These are phyloP conservation scores for Myrmecophaga tridactyla DNA, from an alignment of 2,113 vertebrate genomes.

Conservation along the genomic window DNA sequence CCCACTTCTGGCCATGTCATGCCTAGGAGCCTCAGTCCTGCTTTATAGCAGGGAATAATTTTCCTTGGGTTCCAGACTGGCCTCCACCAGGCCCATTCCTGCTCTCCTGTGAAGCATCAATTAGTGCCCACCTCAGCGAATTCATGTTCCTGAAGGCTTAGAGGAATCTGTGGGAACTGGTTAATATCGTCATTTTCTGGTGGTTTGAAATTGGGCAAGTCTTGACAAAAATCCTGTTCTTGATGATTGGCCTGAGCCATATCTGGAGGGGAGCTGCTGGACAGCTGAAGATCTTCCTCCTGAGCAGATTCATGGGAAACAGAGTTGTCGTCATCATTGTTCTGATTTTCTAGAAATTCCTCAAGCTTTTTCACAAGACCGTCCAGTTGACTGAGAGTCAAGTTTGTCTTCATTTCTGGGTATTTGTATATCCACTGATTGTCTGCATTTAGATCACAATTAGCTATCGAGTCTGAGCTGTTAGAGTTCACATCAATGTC, in stretches of 20 bases:
- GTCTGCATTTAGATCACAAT: not conserved
- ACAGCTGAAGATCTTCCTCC: not conserved
- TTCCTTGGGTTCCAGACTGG: not conserved
- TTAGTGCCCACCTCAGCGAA: not conserved
- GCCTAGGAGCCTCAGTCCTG: not conserved
- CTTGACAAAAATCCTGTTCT: not conserved
- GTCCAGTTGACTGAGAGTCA: conserved; percentile 17
- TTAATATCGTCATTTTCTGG: not conserved
- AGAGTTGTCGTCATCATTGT: not conserved
- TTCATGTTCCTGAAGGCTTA: not conserved
- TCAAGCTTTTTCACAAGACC: conserved; percentile 48
- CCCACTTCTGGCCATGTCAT: not conserved
- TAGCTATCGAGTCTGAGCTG: not conserved
- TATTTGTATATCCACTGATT: not conserved
- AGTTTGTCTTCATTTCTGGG: not conserved
- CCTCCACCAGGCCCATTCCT: not conserved
- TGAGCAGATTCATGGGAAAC: not conserved
- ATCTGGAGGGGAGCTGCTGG: not conserved
- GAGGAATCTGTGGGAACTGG: not conserved
- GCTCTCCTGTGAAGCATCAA: not conserved
- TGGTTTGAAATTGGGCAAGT: not conserved
- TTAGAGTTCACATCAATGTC: not conserved
- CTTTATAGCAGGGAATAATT: not conserved
- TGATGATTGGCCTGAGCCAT: not conserved
- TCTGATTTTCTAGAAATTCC: conserved; percentile 11